Base-by-base conservation (phyloP, 92 coral and sea anemone species). In the Bergia sp. region DNA sequence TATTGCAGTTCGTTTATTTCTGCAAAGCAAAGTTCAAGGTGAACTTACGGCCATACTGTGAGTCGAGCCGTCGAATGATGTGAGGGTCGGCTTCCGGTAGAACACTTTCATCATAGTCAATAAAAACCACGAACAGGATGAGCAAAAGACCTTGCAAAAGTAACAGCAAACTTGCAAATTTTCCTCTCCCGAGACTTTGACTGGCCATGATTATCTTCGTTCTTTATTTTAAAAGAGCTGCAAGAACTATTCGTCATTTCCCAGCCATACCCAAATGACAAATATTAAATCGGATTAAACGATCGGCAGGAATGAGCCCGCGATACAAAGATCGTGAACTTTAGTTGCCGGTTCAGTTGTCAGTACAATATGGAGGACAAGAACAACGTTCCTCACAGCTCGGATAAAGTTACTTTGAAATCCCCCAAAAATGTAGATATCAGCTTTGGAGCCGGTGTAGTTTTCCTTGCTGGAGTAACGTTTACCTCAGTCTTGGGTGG, bases 401-500 rank as follows among this genome's bases (percentile, higher is more conserved):
- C 75, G 69, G 86, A 81, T 2, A 16, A 43, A 64, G 53, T 65
- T 65, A 38, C 86, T 65, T 82, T 82, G 55, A 65, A 69, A 29
- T 55, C 85, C 37, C 23, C 5, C 43, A 87, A 86, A 81, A 37
- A 43, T 66, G 18, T 86, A 18, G 38, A 83, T 13, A 74, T 92
- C 3, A 89, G 89, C 37, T 73, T 89, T 87, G 89, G 88, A 82
- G 85, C 89, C 39, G 94, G 94, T 38, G 86, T 94, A 2, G 71
- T 95, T n/a, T 94, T 95, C 64, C 82, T 97, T 20, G 79, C 94
- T 41, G 96, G 99, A 61, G 98, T 97, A 18, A 94, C 99, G 6
- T 90, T 97, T 40, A 98, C 97, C 37, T 97, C 99, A 18, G 88
- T 95, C 75, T 74, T 94, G 81, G 96, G 99, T 85, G 99, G 99